A percentile compares a stretch with the other conserved stretches of the same genome.
Evolutionary conservation across 2,113 vertebrate genomes (phyloP).

Genomic region (Antennarius striatus): DNA sequence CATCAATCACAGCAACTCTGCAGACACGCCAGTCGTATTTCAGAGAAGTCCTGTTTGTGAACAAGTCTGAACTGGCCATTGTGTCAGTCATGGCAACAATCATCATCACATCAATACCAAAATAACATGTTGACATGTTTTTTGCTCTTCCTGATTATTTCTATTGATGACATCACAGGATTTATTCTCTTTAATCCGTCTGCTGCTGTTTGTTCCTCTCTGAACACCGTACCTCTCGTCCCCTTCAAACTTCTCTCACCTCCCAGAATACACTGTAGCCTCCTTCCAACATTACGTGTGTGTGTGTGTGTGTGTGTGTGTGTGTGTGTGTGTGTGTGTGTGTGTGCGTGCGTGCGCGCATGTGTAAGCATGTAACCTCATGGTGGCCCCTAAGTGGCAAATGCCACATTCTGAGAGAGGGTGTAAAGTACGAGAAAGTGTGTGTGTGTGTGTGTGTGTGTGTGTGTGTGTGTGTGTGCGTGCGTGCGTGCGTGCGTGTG

Average conservation of each 20-base stretch:
- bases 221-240: constrained; percentile 26
- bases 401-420: constrained; percentile 69
- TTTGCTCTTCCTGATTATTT: neutral
- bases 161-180: neutral
- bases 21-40: neutral
- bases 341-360: constrained; percentile 8
- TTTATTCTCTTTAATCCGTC: too few relatives aligned
- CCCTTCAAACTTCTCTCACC: constrained; percentile 51
- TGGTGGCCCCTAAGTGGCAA: constrained; percentile 43
- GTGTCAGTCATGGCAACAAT: constrained; percentile 5
- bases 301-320: constrained; percentile 14
- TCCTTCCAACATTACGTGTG: constrained; percentile 17
- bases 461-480: constrained; percentile 6
- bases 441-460: constrained; percentile 12
- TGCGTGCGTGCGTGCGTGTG: constrained; percentile 3
- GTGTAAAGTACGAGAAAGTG: constrained; percentile 62
- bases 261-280: constrained; percentile 50
- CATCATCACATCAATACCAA: neutral
- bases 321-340: constrained; percentile 13
- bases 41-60: constrained; percentile 18
- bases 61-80: constrained; percentile 29
- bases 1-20: too few relatives aligned
- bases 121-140: neutral
- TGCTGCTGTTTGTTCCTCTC: constrained; percentile 19
- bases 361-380: constrained; percentile 24